Percentiles rank a stretch among this genome's conserved stretches.
These are phyloP conservation scores for Odontomachus brunneus DNA, from an alignment of 1,140 invertebrate genomes.

Conservation along the genomic window DNA sequence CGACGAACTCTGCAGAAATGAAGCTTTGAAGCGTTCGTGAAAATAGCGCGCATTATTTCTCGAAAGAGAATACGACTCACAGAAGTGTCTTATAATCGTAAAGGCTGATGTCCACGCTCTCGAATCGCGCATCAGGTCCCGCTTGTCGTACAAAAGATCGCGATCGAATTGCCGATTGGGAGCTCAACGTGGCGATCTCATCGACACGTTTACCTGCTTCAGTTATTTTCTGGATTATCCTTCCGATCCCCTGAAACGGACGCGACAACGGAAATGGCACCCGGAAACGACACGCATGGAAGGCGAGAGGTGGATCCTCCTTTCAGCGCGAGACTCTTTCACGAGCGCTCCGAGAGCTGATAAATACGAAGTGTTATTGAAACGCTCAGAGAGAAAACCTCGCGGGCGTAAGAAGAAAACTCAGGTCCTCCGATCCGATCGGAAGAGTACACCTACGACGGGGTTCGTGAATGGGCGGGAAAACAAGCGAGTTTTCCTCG, in stretches of 20 bases:
- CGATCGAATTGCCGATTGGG: background rate
- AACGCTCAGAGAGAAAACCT: background rate
- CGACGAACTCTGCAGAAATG: no score
- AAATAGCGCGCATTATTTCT: background rate
- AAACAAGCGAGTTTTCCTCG: no score
- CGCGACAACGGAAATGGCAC: background rate
- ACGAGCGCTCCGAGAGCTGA: background rate
- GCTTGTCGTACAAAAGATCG: background rate
- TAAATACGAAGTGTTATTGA: background rate
- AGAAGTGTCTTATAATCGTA: background rate
- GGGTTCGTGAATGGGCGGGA: no score
- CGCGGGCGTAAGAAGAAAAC: background rate
- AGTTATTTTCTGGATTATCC: slow-evolving; percentile 21
- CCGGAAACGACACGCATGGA: background rate
- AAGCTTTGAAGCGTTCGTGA: no score
- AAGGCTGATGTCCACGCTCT: background rate
- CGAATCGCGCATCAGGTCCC: background rate
- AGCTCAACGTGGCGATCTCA: no score
- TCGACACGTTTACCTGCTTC: background rate
- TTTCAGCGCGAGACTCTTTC: background rate
- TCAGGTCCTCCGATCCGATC: background rate
- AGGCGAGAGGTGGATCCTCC: background rate
- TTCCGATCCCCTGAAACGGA: background rate
- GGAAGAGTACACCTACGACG: no score
- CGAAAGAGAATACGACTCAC: background rate